A percentile compares a stretch with the other conserved stretches of the same genome.
Conservation (phyloP, 2,113 vertebrate species). For the Dipodomys ordii region DNA sequence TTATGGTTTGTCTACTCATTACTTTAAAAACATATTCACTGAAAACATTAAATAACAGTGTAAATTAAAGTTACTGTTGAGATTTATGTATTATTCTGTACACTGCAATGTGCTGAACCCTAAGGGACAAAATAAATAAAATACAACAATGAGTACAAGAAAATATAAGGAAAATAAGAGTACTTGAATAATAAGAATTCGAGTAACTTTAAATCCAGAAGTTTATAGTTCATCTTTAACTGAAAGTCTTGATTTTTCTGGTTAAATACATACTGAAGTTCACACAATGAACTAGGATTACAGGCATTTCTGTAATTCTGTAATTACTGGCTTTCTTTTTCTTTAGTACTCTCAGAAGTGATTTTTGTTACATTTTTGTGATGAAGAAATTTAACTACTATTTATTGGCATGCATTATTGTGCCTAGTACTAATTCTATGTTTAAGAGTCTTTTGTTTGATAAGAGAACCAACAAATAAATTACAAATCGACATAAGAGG, state of each 20-base stretch:
- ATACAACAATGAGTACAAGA: background rate
- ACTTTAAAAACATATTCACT: conserved; percentile 28
- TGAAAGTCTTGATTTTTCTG: conserved; percentile 36
- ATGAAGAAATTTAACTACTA: conserved; percentile 29
- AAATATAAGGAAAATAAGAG: background rate
- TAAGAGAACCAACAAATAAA: conserved; percentile 34
- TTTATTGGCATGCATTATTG: too few relatives aligned
- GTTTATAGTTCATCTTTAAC: conserved; percentile 31
- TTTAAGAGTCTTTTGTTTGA: too few relatives aligned
- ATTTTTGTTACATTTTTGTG: conserved; percentile 22
- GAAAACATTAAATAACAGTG: background rate
- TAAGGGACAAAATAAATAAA: conserved; percentile 37
- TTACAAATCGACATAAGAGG: background rate
- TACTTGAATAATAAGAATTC: background rate
- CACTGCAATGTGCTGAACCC: background rate
- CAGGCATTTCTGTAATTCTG: too few relatives aligned
- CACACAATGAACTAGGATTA: background rate
- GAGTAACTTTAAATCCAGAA: conserved; percentile 15
- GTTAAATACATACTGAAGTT: conserved; percentile 24
- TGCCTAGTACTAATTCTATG: too few relatives aligned
- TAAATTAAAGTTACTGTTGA: conserved; percentile 19
- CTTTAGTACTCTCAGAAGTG: conserved; percentile 44
- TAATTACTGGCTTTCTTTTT: background rate
- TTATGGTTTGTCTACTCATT: background rate
- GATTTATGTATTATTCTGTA: background rate